Conservation (phyloP, 1,140 invertebrate species). For the Bombus fervidus region DNA sequence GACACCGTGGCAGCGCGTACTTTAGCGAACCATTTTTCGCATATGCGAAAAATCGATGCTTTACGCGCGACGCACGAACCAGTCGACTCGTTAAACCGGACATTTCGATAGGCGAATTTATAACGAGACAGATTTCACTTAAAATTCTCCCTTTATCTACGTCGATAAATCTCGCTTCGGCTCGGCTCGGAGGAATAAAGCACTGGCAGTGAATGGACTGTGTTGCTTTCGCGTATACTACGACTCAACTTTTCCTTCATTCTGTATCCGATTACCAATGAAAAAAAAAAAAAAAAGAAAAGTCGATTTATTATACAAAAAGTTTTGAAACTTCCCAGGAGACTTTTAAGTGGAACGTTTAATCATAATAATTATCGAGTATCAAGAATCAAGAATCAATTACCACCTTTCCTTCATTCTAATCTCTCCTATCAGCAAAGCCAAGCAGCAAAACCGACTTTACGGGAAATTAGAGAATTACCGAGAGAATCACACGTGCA, state of each 20-base stretch:
- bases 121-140: slow-evolving; percentile 25
- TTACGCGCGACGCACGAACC: neutral
- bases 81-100: slow-evolving; percentile 7
- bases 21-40: slow-evolving; percentile 13
- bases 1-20: neutral
- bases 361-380: no score
- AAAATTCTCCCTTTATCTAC: slow-evolving; percentile 32
- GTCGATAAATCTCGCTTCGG: neutral
- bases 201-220: neutral
- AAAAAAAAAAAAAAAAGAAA: neutral
- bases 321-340: no score
- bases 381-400: no score
- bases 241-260: neutral
- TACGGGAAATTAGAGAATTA: no score
- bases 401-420: no score
- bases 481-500: neutral
- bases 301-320: neutral
- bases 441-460: no score
- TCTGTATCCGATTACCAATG: neutral
- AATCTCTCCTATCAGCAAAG: no score
- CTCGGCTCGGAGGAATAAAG: no score
- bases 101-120: slow-evolving; percentile 5
- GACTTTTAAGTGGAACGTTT: no score
- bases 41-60: slow-evolving; percentile 1
- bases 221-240: neutral